phyloP scores from a whole-genome alignment of 2,888 invertebrate species.

The Apoderus coryli region DNA sequence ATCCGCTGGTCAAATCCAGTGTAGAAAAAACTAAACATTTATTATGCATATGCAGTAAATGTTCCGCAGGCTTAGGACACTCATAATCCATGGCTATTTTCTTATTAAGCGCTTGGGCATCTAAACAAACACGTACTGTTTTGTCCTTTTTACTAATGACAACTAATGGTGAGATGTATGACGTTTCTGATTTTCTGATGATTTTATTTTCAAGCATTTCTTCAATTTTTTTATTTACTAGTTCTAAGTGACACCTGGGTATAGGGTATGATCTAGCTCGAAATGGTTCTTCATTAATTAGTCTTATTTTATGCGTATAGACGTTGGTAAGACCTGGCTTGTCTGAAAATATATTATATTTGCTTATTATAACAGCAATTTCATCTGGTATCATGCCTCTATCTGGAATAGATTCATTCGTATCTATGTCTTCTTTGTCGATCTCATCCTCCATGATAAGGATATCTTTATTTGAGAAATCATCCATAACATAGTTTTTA shows the following conservation, averaged over 20 bases:
- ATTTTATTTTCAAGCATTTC: conserved; percentile 7
- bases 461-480: too few species aligned
- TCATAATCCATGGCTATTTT: conserved; percentile 22
- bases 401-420: too few species aligned
- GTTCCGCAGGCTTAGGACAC: conserved; percentile 14
- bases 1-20: conserved; percentile 7
- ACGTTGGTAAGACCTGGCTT: too few species aligned
- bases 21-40: not conserved
- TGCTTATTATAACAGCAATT: too few species aligned
- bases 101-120: conserved; percentile 8
- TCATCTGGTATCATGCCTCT: too few species aligned
- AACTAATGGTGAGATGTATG: conserved; percentile 7
- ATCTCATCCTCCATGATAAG: too few species aligned
- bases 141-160: conserved; percentile 9
- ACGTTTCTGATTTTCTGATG: conserved; percentile 4
- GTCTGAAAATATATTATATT: too few species aligned
- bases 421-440: too few species aligned
- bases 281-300: conserved; percentile 2
- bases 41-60: conserved; percentile 12
- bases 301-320: conserved; percentile 4
- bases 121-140: conserved; percentile 7
- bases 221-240: conserved; percentile 4
- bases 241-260: not conserved
- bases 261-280: conserved; percentile 3
- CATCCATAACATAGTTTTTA: too few species aligned